Base-by-base conservation (phyloP, 2,797 vertebrate genomes). In the Spea hammondii region DNA sequence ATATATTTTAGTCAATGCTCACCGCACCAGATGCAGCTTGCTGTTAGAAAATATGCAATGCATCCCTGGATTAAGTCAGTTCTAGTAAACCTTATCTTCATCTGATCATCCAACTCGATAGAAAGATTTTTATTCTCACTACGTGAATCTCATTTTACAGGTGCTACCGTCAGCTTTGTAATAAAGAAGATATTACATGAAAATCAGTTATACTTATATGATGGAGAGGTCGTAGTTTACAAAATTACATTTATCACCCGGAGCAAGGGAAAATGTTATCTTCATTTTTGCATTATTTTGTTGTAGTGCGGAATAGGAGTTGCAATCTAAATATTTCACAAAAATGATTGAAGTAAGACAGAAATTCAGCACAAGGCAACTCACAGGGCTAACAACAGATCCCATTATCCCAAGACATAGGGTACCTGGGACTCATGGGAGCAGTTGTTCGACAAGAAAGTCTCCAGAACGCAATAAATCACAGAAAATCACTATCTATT, bases 241-340 rank as follows among this genome's bases (percentile, higher is more conserved):
- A 79, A 72, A 73, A 79, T 79, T 67, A 72, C 53, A 68, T 79
- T 72, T 59, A 68, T 68, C 54, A 79, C 77, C 77, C 50, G 53
- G 48, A 73, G 77, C 70, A 65, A 73, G 46, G 55, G 77, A 57
- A 65, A 64, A 73, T 68, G 8, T 72, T 78, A 78, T 78, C 68
- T 78, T 48, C 17, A 9, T 45, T 62, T 72, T 72, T 65, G 60
- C 54, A 78, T 78, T 72, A 72, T 66, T 72, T 72, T 48, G 54
- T 60, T 66, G 71, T 55, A 11, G 44, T 65, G 7, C 17, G 77
- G 4, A 45, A 45, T 51, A 59, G 62, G 70, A 57, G 70, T 59
- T 44, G 7, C 46, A 46, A 45, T 73, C 44, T 11, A 48, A 60
- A 51, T 59, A n/a, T 60, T 51, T 59, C n/a, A 62, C n/a, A 17